phyloP scores from a whole-genome alignment of 2,888 invertebrate species.

The Tetropium fuscum region DNA sequence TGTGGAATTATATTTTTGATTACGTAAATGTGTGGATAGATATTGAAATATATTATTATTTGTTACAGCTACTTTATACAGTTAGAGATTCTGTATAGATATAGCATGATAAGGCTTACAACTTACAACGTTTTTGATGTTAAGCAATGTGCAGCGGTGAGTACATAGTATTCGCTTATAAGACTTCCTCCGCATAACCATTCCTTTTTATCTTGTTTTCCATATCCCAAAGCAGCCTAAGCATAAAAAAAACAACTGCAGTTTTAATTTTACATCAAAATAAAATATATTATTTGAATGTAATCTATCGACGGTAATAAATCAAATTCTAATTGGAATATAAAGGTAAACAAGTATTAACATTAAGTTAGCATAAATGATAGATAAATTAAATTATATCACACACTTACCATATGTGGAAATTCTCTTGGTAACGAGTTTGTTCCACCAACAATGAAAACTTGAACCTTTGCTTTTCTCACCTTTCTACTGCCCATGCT shows the following conservation, averaged over 20 bases:
- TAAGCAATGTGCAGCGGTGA: constrained; percentile 79
- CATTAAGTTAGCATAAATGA: not conserved
- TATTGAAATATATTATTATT: too few relatives aligned
- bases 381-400: not conserved
- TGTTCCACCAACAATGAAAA: constrained; percentile 52
- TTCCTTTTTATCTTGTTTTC: constrained; percentile 53
- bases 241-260: too few relatives aligned
- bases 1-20: too few relatives aligned
- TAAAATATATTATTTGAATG: too few relatives aligned
- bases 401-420: constrained; percentile 60
- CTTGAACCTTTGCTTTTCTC: constrained; percentile 31
- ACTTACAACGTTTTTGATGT: constrained; percentile 50
- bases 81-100: too few relatives aligned
- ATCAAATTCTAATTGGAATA: not conserved
- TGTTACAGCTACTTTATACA: too few relatives aligned
- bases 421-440: constrained; percentile 54
- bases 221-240: constrained; percentile 59
- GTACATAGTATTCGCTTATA: constrained; percentile 72
- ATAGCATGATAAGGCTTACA: not conserved
- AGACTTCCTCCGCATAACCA: constrained; percentile 77
- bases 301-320: too few relatives aligned
- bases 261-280: too few relatives aligned
- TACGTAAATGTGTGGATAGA: too few relatives aligned
- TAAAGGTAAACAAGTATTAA: not conserved
- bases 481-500: constrained; percentile 24